phyloP scores from a whole-genome alignment of 2,113 vertebrate species.

The Salminus brasiliensis region DNA sequence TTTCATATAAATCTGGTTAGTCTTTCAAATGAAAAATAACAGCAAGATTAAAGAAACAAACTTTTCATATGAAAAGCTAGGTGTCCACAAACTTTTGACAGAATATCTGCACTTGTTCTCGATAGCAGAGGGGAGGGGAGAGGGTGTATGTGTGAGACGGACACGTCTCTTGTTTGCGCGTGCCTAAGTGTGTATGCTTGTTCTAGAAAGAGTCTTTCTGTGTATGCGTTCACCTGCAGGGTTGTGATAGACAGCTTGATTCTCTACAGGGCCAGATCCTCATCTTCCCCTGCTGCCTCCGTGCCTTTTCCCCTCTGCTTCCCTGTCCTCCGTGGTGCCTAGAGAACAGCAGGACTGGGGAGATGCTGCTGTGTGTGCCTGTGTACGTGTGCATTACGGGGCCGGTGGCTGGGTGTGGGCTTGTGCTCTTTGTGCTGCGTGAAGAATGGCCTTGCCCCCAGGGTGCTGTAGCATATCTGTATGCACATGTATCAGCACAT shows the following conservation, averaged over 20 bases:
- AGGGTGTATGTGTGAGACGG: slow-evolving; percentile 5
- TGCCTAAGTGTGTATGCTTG: slow-evolving; percentile 19
- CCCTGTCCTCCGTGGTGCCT: slow-evolving; percentile 51
- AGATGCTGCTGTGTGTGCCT: slow-evolving; percentile 42
- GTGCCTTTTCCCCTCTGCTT: slow-evolving; percentile 29
- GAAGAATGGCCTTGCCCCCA: slow-evolving; percentile 29
- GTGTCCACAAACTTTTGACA: too few species aligned
- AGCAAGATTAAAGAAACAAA: too few species aligned
- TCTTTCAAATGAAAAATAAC: too few species aligned
- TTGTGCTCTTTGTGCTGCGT: slow-evolving; percentile 46
- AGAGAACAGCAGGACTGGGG: slow-evolving; percentile 51
- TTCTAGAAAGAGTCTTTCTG: not conserved
- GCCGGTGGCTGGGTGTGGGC: slow-evolving; percentile 47
- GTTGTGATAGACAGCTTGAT: slow-evolving; percentile 31
- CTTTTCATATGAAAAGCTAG: too few species aligned
- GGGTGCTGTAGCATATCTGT: slow-evolving; percentile 34
- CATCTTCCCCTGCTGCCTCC: not conserved
- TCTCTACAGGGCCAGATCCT: slow-evolving; percentile 1
- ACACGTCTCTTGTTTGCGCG: slow-evolving; percentile 2
- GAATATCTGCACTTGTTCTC: not conserved
- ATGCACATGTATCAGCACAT: slow-evolving; percentile 46
- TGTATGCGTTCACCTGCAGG: slow-evolving; percentile 26
- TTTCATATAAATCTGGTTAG: too few species aligned
- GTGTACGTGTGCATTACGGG: slow-evolving; percentile 51
- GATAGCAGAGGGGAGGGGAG: not conserved